A percentile compares a stretch with the other conserved stretches of the same genome.
Evolutionary conservation across 2,797 vertebrate genomes (phyloP).

Genomic region (Ataeniobius toweri): DNA sequence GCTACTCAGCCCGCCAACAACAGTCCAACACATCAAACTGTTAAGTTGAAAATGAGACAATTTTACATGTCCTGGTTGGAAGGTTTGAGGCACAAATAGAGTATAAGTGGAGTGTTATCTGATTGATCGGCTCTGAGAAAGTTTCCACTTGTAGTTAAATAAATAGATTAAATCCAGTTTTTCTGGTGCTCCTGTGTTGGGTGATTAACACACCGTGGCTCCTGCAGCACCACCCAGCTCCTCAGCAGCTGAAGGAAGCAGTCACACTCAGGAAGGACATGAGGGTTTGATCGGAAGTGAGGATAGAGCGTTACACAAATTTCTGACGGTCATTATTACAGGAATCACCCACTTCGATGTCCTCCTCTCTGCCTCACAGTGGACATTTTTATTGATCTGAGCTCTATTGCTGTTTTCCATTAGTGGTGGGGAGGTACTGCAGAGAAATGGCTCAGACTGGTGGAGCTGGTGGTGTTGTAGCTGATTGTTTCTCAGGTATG

Average conservation of each 20-base stretch:
- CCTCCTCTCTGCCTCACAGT: constrained; percentile 47
- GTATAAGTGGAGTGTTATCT: constrained; percentile 10
- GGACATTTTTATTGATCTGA: constrained; percentile 71
- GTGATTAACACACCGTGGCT: constrained; percentile 36
- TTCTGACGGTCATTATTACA: constrained; percentile 55
- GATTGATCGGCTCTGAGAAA: constrained; percentile 22
- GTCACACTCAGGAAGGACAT: constrained; percentile 61
- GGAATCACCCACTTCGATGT: constrained; percentile 60
- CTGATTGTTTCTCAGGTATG: constrained; percentile 53
- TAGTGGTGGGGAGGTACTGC: constrained; percentile 41
- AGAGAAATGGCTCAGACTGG: constrained; percentile 63
- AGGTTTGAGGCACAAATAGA: neutral
- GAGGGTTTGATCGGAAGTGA: constrained; percentile 59
- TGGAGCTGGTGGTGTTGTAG: constrained; percentile 54
- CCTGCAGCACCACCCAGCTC: constrained; percentile 34
- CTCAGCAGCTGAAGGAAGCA: constrained; percentile 47
- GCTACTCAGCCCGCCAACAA: neutral
- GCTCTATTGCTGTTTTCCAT: constrained; percentile 50
- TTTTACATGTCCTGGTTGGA: neutral
- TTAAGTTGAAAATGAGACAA: neutral
- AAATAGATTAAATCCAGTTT: constrained; percentile 34
- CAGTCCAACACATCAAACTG: neutral
- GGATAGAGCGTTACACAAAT: constrained; percentile 60
- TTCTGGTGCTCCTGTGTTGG: constrained; percentile 35
- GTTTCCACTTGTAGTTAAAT: constrained; percentile 13